phyloP scores from a whole-genome alignment of 2,797 vertebrate species.

The Myripristis murdjan region DNA sequence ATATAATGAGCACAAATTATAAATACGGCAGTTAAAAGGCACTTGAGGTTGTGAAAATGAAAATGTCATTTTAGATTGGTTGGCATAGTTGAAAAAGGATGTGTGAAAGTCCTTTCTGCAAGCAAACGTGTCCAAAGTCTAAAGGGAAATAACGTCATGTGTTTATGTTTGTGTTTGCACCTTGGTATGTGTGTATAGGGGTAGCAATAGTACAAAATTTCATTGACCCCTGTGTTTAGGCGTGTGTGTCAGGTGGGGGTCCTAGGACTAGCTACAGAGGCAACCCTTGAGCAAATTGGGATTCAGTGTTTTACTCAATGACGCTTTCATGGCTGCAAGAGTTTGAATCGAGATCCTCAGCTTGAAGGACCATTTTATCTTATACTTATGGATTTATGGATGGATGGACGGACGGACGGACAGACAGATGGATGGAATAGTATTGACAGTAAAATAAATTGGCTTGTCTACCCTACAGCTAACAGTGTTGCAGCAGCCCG shows the following conservation, averaged over 20 bases:
- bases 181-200: neutral
- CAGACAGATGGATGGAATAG: conserved; percentile 6
- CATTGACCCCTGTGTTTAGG: no score
- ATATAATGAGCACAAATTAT: conserved; percentile 33
- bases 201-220: neutral
- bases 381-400: neutral
- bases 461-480: conserved; percentile 18
- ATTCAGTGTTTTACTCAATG: neutral
- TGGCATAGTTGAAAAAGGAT: neutral
- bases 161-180: neutral
- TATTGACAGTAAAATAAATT: conserved; percentile 46
- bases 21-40: conserved; percentile 56
- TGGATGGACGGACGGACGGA: conserved; percentile 5
- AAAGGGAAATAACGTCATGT: neutral
- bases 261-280: no score
- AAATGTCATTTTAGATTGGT: conserved; percentile 25
- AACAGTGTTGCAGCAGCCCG: conserved; percentile 40
- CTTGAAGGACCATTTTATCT: conserved; percentile 12
- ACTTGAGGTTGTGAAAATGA: conserved; percentile 25
- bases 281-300: neutral
- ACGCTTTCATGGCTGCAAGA: neutral
- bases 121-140: neutral
- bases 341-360: neutral
- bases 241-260: no score
- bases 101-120: neutral